phyloP scores from a whole-genome alignment of 2,888 invertebrate species.

The Tridacna gigas region DNA sequence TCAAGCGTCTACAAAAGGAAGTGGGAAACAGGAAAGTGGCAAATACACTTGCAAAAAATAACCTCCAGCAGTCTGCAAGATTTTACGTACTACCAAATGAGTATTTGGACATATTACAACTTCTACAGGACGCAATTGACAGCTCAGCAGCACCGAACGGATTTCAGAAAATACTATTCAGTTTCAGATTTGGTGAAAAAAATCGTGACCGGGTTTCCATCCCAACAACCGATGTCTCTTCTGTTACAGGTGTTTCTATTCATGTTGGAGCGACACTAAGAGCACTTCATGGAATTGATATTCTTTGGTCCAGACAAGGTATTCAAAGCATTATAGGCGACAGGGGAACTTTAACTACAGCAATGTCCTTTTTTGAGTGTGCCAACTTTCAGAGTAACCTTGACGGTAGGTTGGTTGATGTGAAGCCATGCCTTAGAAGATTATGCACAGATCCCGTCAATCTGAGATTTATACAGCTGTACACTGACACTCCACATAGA shows the following conservation, averaged over 20 bases:
- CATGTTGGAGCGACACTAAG: no score
- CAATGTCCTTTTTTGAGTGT: conserved; percentile 46
- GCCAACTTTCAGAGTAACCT: conserved; percentile 43
- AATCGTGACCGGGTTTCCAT: background rate
- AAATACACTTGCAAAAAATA: no score
- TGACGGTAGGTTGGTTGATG: conserved; percentile 46
- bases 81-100: no score
- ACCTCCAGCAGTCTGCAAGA: no score
- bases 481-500: conserved; percentile 51
- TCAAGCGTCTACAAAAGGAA: no score
- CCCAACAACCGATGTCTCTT: no score
- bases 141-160: background rate
- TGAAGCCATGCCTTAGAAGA: conserved; percentile 20
- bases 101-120: no score
- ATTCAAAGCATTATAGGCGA: conserved; percentile 28
- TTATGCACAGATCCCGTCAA: conserved; percentile 23
- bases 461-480: conserved; percentile 49
- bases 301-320: conserved; percentile 46
- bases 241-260: no score
- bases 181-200: conserved; percentile 60
- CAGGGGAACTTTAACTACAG: conserved; percentile 36
- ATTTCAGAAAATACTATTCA: conserved; percentile 36
- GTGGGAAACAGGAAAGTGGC: no score
- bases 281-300: no score
- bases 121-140: conserved; percentile 33